These are phyloP conservation scores for Callyntrura guangdongensis DNA, from an alignment of 2,888 invertebrate genomes.

Conservation along the genomic window DNA sequence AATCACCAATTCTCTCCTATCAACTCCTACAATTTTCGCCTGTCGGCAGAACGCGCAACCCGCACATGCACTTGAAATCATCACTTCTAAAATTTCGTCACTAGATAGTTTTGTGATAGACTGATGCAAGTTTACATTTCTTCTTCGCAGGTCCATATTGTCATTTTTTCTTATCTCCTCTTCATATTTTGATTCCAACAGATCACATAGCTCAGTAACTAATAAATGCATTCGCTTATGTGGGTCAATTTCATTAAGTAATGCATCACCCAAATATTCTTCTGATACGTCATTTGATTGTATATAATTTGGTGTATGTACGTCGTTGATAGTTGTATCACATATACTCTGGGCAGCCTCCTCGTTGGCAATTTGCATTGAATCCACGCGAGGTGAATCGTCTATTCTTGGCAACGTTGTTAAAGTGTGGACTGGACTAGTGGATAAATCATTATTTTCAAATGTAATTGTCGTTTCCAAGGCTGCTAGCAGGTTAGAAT, in stretches of 20 bases:
- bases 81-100: conserved; percentile 72
- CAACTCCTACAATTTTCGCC: conserved; percentile 93
- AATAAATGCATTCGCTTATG: conserved; percentile 78
- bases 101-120: neutral
- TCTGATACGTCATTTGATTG: neutral
- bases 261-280: conserved; percentile 78
- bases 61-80: conserved; percentile 78
- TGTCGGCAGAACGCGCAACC: conserved; percentile 95
- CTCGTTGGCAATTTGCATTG: conserved; percentile 34
- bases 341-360: conserved; percentile 51
- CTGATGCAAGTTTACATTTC: conserved; percentile 20
- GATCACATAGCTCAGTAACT: conserved; percentile 79
- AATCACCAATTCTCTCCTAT: conserved; percentile 92
- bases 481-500: neutral
- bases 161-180: conserved; percentile 55
- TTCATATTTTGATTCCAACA: conserved; percentile 37
- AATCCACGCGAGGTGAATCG: neutral
- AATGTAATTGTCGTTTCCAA: neutral
- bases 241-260: conserved; percentile 80
- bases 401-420: neutral
- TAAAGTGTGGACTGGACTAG: neutral
- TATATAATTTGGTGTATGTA: neutral
- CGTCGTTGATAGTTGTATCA: conserved; percentile 42
- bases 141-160: conserved; percentile 37
- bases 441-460: conserved; percentile 12